These are phyloP conservation scores for Fratercula arctica DNA, from an alignment of 2,797 vertebrate genomes.

Conservation along the genomic window DNA sequence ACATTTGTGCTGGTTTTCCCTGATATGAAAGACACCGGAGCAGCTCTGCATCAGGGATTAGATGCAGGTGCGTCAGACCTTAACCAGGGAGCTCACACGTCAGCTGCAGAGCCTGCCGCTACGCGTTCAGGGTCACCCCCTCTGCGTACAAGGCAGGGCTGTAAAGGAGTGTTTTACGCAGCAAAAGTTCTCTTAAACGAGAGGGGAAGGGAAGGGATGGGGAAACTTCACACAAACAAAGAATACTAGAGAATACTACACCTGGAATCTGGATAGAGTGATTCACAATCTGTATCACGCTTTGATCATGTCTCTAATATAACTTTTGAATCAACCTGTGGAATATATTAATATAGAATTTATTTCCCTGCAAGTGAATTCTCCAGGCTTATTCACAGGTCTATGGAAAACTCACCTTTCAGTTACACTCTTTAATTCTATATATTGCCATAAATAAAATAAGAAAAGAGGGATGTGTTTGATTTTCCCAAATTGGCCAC, in stretches of 20 bases:
- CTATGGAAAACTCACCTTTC: not conserved
- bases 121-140: rapidly evolving
- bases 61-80: not conserved
- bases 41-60: not conserved
- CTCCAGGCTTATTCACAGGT: not conserved
- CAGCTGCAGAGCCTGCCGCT: not conserved
- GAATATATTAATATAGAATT: not conserved
- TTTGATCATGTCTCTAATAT: not conserved
- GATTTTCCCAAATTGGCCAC: not conserved
- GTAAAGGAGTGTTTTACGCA: not conserved
- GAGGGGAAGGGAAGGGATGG: not conserved
- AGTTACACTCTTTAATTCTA: not conserved
- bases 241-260: not conserved
- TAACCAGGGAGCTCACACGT: not conserved
- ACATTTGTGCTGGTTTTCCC: not conserved
- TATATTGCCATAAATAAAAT: not conserved
- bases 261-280: not conserved
- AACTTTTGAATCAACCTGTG: not conserved
- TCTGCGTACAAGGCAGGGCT: not conserved
- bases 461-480: not conserved
- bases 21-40: not conserved
- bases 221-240: not conserved
- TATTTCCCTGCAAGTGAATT: not conserved
- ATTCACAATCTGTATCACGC: not conserved
- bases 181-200: not conserved